Percentiles rank a stretch among this genome's conserved stretches.
phyloP scores from a whole-genome alignment of 1,140 invertebrate species.

The Drosophila cardini region DNA sequence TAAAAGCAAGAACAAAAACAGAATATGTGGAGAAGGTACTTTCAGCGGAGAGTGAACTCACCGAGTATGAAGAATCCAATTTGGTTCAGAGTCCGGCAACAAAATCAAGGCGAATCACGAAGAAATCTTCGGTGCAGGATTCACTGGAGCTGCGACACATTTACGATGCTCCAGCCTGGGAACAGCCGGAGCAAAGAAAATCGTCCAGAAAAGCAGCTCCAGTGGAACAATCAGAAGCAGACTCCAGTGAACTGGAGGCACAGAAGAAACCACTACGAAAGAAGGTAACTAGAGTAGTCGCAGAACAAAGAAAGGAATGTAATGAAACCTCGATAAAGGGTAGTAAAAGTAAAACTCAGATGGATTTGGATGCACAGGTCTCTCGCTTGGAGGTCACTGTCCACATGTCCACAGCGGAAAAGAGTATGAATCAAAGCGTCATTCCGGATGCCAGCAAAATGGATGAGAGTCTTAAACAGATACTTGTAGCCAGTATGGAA shows the following conservation, averaged over 20 bases:
- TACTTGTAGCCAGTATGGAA: slow-evolving; percentile 6
- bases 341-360: neutral
- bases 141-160: neutral
- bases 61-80: slow-evolving; percentile 4
- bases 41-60: neutral
- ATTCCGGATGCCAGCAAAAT: slow-evolving; percentile 16
- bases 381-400: slow-evolving; percentile 20
- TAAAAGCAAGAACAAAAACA: neutral
- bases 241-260: slow-evolving; percentile 3
- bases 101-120: neutral
- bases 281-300: neutral
- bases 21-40: neutral
- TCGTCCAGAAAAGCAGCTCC: neutral
- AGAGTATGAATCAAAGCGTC: slow-evolving; percentile 2
- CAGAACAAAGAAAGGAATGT: neutral
- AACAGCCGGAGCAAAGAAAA: neutral
- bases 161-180: neutral
- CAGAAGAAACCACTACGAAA: neutral
- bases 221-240: neutral
- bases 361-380: slow-evolving; percentile 1
- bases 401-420: neutral
- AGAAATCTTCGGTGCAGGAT: neutral
- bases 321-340: neutral
- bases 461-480: slow-evolving; percentile 16
- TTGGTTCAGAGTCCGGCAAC: neutral